phyloP scores from a whole-genome alignment of 2,113 vertebrate genomes.

The Gambusia holbrooki region DNA sequence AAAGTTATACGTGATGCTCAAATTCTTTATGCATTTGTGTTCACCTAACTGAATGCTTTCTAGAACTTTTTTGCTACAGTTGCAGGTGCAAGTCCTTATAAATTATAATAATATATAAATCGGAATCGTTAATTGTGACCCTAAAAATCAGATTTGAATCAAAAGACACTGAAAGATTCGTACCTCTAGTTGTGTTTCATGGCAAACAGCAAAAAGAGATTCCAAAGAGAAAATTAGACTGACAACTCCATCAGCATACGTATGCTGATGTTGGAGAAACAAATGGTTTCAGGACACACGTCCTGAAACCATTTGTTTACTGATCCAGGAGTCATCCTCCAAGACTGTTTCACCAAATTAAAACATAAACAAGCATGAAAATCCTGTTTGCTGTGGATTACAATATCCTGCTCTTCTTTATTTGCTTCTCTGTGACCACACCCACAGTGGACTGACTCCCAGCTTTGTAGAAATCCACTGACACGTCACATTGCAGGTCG shows the following conservation, averaged over 20 bases:
- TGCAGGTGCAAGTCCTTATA: too few relatives aligned
- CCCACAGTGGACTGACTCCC: background rate
- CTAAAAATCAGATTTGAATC: too few relatives aligned
- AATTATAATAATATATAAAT: too few relatives aligned
- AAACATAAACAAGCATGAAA: slow-evolving; percentile 4
- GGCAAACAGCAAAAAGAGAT: background rate
- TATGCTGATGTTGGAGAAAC: too few relatives aligned
- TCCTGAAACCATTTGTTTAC: background rate
- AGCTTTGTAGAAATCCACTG: background rate
- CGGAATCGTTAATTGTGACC: too few relatives aligned
- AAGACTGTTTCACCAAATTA: slow-evolving; percentile 18
- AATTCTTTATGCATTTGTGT: too few relatives aligned
- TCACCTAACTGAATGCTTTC: too few relatives aligned
- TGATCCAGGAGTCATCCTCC: background rate
- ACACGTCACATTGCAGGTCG: background rate
- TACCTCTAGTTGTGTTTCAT: too few relatives aligned
- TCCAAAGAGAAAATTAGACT: background rate
- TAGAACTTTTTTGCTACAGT: too few relatives aligned
- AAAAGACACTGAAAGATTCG: too few relatives aligned
- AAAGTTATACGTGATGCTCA: too few relatives aligned
- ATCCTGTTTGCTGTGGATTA: slow-evolving; percentile 54
- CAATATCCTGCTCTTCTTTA: slow-evolving; percentile 21
- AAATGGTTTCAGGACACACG: too few relatives aligned
- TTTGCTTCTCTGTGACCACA: background rate
- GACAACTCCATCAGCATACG: slow-evolving; percentile 18